These are phyloP conservation scores for Poecilia picta DNA, from an alignment of 2,797 vertebrate species.

Conservation along the genomic window DNA sequence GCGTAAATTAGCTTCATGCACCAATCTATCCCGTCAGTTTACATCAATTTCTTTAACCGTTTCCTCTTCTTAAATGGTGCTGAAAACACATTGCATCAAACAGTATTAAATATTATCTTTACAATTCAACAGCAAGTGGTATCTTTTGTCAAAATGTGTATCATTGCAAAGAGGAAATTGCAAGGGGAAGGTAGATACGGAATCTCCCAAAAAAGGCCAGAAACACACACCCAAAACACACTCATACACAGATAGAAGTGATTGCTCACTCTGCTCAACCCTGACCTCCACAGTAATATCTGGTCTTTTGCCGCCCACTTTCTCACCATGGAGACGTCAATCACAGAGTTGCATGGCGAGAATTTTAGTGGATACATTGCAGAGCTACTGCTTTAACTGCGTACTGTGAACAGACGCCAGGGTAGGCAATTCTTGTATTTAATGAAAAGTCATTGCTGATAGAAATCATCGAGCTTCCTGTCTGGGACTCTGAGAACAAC, in stretches of 20 bases:
- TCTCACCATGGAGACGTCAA: constrained; percentile 72
- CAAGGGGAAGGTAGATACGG: constrained; percentile 57
- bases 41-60: constrained; percentile 22
- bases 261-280: constrained; percentile 72
- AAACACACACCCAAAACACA: constrained; percentile 30
- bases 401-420: constrained; percentile 4
- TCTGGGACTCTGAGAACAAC: background rate
- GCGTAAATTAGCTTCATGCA: background rate
- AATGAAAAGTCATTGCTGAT: constrained; percentile 28
- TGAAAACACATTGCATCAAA: constrained; percentile 49
- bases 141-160: constrained; percentile 71
- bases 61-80: constrained; percentile 31
- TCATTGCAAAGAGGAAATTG: constrained; percentile 73
- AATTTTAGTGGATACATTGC: constrained; percentile 69
- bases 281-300: constrained; percentile 75
- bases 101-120: constrained; percentile 66
- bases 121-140: constrained; percentile 59
- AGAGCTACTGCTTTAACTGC: constrained; percentile 53
- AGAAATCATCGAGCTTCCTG: constrained; percentile 10
- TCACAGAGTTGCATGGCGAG: constrained; percentile 62
- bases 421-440: constrained; percentile 7
- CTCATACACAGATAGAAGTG: constrained; percentile 43
- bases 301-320: constrained; percentile 63
- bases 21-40: constrained; percentile 8
- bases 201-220: constrained; percentile 27